Base-by-base conservation (phyloP, 2,888 invertebrate genomes). In the Dasypolia templi region DNA sequence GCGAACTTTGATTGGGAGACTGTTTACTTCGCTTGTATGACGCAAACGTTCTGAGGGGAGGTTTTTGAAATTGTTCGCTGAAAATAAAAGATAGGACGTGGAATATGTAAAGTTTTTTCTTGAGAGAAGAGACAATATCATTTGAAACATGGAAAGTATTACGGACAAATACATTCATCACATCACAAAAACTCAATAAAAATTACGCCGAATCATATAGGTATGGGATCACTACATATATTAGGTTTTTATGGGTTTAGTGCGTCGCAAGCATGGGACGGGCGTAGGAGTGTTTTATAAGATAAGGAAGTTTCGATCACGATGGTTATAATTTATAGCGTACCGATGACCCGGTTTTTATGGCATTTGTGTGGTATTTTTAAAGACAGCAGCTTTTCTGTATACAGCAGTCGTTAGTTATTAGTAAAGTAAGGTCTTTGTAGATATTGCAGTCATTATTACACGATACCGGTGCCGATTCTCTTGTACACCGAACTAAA, bases 241-340 rank as follows among this genome's bases (percentile, higher is more conserved):
- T 82, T 76, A 74, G 46, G 77, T 69, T 88, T 88, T 88, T 88
- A 88, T 70, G 72, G 81, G 72, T 64, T 82, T 70, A 56, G 12
- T 22, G 55, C 35, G 12, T 32, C 53, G 7, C 29, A 51, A 56
- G 49, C 17, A 49, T 26, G 64, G 49, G 26, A 51, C 46, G 58
- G 29, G 12, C 72, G 56, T 29, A 26, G 14, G 26, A 71, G 32
- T 67, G 66, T 61, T 58, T 56, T 53, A 12, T 62, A 44, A 73
- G 69, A 83, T 84, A 75, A 72, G 70, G 19, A 32, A 67, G 53
- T 53, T 58, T 64, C 55, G 51, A 58, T 29, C 56, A 32, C 11
- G 19, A 19, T 12, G 35, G 19, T 63, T 46, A 65, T 22, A 44
- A 67, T 63, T 75, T 55, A 32, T n/a, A 17, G 12, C 17, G 2